Base-by-base conservation (phyloP, 2,113 vertebrate species). In the Nothoprocta pentlandii region DNA sequence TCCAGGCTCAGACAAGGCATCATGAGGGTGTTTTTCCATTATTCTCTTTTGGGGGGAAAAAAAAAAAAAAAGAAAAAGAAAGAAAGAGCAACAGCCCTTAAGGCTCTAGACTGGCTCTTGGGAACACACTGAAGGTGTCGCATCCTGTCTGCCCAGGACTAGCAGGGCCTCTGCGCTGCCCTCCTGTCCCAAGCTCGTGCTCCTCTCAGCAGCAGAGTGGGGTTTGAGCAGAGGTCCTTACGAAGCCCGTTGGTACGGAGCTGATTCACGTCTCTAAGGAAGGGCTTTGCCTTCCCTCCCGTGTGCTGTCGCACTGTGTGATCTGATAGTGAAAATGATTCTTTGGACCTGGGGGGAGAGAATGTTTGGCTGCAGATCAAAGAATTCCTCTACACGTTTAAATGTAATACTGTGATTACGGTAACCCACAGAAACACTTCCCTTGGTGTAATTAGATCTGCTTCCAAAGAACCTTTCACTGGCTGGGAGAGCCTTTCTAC, bases 361-460 rank as follows among this genome's bases (percentile, higher is more conserved):
- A 3, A 32, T 36, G 11, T 68, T 87, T 44, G 69, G 49, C 23
- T 51, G 53, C 75, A 76, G 53, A 32, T 39, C 26, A 56, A 75
- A 51, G 46, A 76, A 46, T 8, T 41, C 15, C 16, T 75, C 7
- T 3, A 3, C 17, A 8, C 30, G 46, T 59, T 56, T 14, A 21
- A 17, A 68, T 58, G 54, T 20, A 75, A 61, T 26, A 34, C 10
- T 53, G 46, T 4, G 63, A 2, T 53, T 69, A 12, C 32, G 49
- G 10, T 5, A 34, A 23, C 19, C 74, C 70, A 39, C 23, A 84
- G 74, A 75, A 94, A 64, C 9, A 9, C 42, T 85, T 46, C 4
- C 9, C 41, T 7, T 41, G 54, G 12, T 58, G 26, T 8, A 67
- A 47, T 10, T 46, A 44, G 51, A 1, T 3, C 30, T 2, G 0